Conservation (phyloP, 2,797 vertebrate genomes). For the Spondyliosoma cantharus region DNA sequence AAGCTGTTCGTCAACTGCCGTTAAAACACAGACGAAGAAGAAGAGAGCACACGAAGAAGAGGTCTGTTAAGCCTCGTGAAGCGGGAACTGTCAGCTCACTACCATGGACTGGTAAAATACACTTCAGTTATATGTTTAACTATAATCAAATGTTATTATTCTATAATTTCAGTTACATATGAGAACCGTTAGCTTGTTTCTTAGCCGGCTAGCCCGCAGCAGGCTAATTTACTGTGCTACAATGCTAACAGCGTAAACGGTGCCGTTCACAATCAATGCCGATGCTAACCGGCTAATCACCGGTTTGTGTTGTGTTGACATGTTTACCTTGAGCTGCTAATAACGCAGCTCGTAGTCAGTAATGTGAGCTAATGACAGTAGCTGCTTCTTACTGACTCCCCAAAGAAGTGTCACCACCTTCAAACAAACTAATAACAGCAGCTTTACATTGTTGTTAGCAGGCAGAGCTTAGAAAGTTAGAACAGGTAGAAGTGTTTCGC, state of each 20-base stretch:
- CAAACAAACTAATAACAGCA: not conserved
- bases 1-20: too few relatives aligned
- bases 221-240: not conserved
- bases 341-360: not conserved
- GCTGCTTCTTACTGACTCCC: not conserved
- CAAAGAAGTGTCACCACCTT: not conserved
- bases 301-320: constrained; percentile 38
- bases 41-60: constrained; percentile 50
- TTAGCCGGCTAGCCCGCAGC: not conserved
- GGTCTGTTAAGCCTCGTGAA: constrained; percentile 68
- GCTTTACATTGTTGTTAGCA: not conserved
- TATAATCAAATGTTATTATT: rapidly evolving
- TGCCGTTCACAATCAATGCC: constrained; percentile 5
- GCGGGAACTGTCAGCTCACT: constrained; percentile 69
- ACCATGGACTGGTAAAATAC: constrained; percentile 74
- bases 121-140: not conserved
- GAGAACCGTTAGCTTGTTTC: too few relatives aligned
- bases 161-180: rapidly evolving
- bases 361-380: not conserved
- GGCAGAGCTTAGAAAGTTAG: not conserved
- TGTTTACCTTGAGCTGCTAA: not conserved
- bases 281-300: constrained; percentile 58
- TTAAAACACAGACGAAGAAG: constrained; percentile 8
- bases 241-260: constrained; percentile 35
- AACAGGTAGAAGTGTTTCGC: too few relatives aligned